These are phyloP conservation scores for Thalpophila matura DNA, from an alignment of 2,888 invertebrate species.

Conservation along the genomic window DNA sequence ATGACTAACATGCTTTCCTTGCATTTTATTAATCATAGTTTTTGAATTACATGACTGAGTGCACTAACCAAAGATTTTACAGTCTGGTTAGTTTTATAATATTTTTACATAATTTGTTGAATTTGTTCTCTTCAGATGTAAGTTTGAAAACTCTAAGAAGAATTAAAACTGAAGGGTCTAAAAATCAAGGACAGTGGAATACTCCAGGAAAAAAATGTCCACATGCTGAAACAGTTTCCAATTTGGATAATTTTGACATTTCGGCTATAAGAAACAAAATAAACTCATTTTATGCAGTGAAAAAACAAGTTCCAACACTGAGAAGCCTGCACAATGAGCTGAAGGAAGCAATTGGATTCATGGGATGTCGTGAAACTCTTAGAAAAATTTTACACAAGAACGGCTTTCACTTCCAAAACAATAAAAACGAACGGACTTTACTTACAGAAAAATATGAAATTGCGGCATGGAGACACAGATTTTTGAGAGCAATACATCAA, in stretches of 20 bases:
- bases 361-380: constrained; percentile 26
- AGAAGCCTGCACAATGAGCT: constrained; percentile 37
- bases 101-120: too few species aligned
- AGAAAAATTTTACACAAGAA: constrained; percentile 25
- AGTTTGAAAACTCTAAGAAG: constrained; percentile 25
- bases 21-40: too few species aligned
- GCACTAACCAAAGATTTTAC: too few species aligned
- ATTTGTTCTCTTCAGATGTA: constrained; percentile 21
- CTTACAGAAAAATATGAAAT: constrained; percentile 41
- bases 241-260: constrained; percentile 1
- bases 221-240: constrained; percentile 20
- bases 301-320: constrained; percentile 51
- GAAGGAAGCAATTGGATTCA: constrained; percentile 32
- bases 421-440: constrained; percentile 37
- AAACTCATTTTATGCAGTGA: constrained; percentile 49
- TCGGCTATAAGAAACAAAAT: constrained; percentile 25
- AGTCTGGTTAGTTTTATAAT: too few species aligned
- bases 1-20: too few species aligned
- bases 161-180: constrained; percentile 26
- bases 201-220: constrained; percentile 34
- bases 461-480: constrained; percentile 39
- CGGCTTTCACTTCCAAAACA: constrained; percentile 38
- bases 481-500: not conserved
- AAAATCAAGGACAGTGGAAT: constrained; percentile 22
- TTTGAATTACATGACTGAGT: too few species aligned